These are phyloP conservation scores for Drosophila sordidula DNA, from an alignment of 2,888 invertebrate genomes.

Conservation along the genomic window DNA sequence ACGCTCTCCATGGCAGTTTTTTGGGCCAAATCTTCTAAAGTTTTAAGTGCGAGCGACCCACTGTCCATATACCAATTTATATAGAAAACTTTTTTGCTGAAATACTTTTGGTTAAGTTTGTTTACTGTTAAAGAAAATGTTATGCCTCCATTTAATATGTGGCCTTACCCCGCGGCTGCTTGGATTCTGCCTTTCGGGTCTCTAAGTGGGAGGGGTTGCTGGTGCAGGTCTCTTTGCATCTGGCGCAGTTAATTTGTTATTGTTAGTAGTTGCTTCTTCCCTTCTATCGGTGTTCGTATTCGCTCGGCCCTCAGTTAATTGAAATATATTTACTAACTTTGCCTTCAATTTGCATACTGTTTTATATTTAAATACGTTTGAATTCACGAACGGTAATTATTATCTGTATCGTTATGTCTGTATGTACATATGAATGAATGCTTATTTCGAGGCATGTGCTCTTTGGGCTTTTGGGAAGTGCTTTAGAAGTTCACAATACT, in stretches of 20 bases:
- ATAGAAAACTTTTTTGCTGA: slow-evolving; percentile 50
- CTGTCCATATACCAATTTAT: slow-evolving; percentile 65
- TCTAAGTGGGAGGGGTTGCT: background rate
- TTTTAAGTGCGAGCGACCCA: slow-evolving; percentile 62
- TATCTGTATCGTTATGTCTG: background rate
- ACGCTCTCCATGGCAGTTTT: slow-evolving; percentile 22
- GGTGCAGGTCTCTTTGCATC: slow-evolving; percentile 37
- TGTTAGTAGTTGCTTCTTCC: slow-evolving; percentile 54
- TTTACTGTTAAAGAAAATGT: slow-evolving; percentile 57
- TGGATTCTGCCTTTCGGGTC: slow-evolving; percentile 5
- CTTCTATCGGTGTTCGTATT: slow-evolving; percentile 5
- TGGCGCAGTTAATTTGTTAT: slow-evolving; percentile 73
- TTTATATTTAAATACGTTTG: slow-evolving; percentile 38
- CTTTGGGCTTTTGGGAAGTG: background rate
- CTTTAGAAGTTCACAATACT: background rate
- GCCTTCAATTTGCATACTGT: slow-evolving; percentile 66
- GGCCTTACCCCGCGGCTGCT: slow-evolving; percentile 30
- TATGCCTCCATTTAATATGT: slow-evolving; percentile 74
- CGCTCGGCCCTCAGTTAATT: slow-evolving; percentile 45
- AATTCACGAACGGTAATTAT: slow-evolving; percentile 32
- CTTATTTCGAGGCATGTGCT: background rate
- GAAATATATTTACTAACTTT: slow-evolving; percentile 74
- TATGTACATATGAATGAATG: background rate
- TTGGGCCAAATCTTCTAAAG: slow-evolving; percentile 20
- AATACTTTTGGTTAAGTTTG: slow-evolving; percentile 68